Base-by-base conservation (phyloP, 2,888 invertebrate species). In the Oscheius sp. region DNA sequence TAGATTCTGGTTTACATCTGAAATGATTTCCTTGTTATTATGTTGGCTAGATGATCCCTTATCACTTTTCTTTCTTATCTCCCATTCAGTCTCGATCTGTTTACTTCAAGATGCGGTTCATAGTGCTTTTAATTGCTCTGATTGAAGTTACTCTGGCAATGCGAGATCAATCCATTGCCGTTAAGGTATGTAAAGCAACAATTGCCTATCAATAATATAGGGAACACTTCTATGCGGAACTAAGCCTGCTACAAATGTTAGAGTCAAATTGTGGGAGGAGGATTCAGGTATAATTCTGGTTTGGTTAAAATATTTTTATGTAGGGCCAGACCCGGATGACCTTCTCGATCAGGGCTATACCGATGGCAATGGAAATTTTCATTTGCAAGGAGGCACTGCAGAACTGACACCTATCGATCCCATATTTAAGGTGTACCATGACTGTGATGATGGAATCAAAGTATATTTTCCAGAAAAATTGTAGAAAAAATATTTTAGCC, bases 301-400 rank as follows among this genome's bases (percentile, higher is more conserved):
- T n/a, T n/a, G n/a, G 17, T n/a, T 3, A 17, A 17, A 17, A 5
- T 17, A 1, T 8, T 3, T 8, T 28, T 41, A 4, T 45, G n/a
- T n/a, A n/a, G 64, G 64, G 38, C 65, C 65, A 4, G 65, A 65
- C 24, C 65, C 65, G 20, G 79, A 80, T 45, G 79, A 80, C 62
- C 76, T 80, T n/a, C 72, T 80, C 50, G 77, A 80, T 50, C 73
- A 73, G 30, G 79, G 79, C 9, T 80, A 80, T 69, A 80, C 79
- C 3, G 73, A 75, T 24, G 63, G 56, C n/a, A 72, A 76, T n/a
- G 79, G 79, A 14, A 57, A 69, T 5, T 77, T 80, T 70, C 26
- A 14, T 12, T 68, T 74, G 6, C 54, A 61, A 17, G 75, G 75
- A 33, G 77, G 77, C 28, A 77, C 77, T 9, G 75, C 78, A 24